A percentile compares a stretch with the other conserved stretches of the same genome.
Conservation (phyloP, 2,113 vertebrate species). For the Suncus etruscus region DNA sequence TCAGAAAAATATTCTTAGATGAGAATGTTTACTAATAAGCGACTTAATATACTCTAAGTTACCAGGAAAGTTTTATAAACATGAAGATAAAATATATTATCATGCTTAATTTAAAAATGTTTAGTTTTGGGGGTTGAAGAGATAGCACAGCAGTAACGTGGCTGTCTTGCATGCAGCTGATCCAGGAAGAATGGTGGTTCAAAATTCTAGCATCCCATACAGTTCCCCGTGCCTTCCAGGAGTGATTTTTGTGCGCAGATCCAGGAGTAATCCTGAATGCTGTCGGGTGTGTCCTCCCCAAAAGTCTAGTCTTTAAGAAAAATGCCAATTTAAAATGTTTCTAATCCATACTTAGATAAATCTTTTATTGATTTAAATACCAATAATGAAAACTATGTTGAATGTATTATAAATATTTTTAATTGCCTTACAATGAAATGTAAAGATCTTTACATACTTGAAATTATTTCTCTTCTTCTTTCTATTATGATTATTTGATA, state of each 20-base stretch:
- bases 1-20: conserved; percentile 47
- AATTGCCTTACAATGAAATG: neutral
- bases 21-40: conserved; percentile 45
- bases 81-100: neutral
- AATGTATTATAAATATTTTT: neutral
- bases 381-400: conserved; percentile 32
- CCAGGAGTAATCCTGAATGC: neutral
- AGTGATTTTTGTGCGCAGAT: too few relatives aligned
- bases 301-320: conserved; percentile 32
- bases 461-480: neutral
- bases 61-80: conserved; percentile 23
- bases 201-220: too few relatives aligned
- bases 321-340: conserved; percentile 31
- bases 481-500: neutral
- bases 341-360: neutral
- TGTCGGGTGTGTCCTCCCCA: neutral
- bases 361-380: conserved; percentile 36
- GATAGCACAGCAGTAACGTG: too few relatives aligned
- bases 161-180: too few relatives aligned
- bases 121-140: too few relatives aligned
- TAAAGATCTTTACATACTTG: neutral
- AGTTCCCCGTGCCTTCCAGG: too few relatives aligned
- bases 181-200: too few relatives aligned
- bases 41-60: conserved; percentile 30
- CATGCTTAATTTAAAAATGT: too few relatives aligned